Percentiles rank a stretch among this genome's conserved stretches.
Conservation (phyloP, 2,888 invertebrate species). For the Eucriotettix oculatus region DNA sequence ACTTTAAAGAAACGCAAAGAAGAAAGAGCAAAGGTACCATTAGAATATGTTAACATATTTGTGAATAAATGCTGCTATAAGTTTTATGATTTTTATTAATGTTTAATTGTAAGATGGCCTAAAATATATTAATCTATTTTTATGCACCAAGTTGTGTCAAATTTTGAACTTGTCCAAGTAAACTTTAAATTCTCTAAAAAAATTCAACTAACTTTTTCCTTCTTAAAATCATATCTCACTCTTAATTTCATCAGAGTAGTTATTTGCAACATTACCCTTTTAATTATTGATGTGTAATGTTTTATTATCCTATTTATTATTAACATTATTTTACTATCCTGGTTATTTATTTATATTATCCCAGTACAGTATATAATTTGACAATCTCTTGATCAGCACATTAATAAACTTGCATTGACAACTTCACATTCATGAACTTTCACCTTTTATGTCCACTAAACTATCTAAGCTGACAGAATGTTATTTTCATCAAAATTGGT, state of each 20-base stretch:
- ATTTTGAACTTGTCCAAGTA: not conserved
- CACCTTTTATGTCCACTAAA: no score
- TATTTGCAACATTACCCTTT: no score
- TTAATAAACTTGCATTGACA: no score
- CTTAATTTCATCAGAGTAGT: not conserved
- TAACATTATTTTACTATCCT: no score
- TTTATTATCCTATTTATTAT: no score
- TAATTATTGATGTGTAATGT: no score
- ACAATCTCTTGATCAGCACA: no score
- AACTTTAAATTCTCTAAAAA: not conserved
- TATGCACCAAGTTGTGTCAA: not conserved
- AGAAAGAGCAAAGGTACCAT: conserved; percentile 1
- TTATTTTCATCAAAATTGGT: no score
- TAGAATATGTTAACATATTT: not conserved
- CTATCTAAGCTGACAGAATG: no score
- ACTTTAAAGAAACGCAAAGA: conserved; percentile 6
- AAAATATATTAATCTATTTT: not conserved
- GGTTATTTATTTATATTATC: no score
- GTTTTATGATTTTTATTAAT: not conserved
- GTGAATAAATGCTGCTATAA: not conserved
- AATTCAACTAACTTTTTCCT: not conserved
- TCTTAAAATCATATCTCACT: not conserved
- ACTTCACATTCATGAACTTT: no score
- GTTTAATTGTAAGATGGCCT: not conserved
- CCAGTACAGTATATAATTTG: no score